Evolutionary conservation across 1,140 invertebrate genomes (phyloP).

Genomic region (Pachyrhynchus sulphureomaculatus): DNA sequence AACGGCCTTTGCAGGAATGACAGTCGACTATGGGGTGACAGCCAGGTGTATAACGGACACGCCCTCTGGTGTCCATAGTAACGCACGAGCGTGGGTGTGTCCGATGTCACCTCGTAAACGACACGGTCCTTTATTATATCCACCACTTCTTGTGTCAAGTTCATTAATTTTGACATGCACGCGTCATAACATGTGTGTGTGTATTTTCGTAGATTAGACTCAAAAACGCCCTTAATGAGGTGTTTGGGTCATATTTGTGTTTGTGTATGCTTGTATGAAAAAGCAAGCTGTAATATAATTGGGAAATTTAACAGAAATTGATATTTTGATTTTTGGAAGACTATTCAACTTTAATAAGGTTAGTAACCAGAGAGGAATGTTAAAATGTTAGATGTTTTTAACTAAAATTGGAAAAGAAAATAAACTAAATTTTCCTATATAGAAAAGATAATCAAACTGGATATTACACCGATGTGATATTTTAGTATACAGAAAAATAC

Average conservation of each 20-base stretch:
- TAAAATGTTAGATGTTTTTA: too few relatives aligned
- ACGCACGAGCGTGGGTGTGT: constrained; percentile 43
- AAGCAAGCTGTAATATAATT: too few relatives aligned
- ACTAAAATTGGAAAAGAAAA: too few relatives aligned
- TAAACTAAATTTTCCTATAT: too few relatives aligned
- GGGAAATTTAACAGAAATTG: too few relatives aligned
- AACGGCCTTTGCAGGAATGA: constrained; percentile 17
- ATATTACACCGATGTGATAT: too few relatives aligned
- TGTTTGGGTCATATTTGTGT: constrained; percentile 7
- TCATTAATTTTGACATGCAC: constrained; percentile 50
- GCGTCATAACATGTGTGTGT: constrained; percentile 47
- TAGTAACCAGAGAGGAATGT: too few relatives aligned
- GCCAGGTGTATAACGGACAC: constrained; percentile 41
- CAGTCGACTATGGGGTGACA: constrained; percentile 36
- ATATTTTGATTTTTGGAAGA: too few relatives aligned
- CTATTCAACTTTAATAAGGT: too few relatives aligned
- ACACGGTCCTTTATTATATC: constrained; percentile 41
- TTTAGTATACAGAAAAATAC: too few relatives aligned
- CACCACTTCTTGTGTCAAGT: constrained; percentile 45
- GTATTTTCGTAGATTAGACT: constrained; percentile 25
- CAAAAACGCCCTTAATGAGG: constrained; percentile 18
- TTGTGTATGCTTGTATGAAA: too few relatives aligned
- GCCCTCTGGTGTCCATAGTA: constrained; percentile 44
- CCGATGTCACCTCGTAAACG: constrained; percentile 39
- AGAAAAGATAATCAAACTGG: too few relatives aligned